Evolutionary conservation across 2,113 vertebrate species (phyloP), one percentile per base, ranked within the genome.

Genomic region (Tylochromis polylepis): DNA sequence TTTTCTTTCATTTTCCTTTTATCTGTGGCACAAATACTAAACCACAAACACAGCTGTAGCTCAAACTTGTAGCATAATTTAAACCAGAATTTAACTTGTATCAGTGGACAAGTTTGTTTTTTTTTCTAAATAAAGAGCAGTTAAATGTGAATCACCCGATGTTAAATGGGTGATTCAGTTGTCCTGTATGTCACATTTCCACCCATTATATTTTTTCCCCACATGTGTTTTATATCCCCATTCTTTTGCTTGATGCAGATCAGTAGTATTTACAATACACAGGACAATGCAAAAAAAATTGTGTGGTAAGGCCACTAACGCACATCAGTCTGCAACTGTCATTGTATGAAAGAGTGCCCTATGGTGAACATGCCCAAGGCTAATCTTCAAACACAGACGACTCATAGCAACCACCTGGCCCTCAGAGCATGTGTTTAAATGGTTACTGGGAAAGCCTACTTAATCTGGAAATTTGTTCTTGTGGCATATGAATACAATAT

Each of bases 241-340:
- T 67, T 1, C 20, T 82, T 84, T 67, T 53, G 57, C 29, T 31
- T 62, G 60, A 70, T 41, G 24, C 57, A 81, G 46, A 58, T 82
- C 92, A 93, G 90, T 93, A 89, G 91, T 93, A 91, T 92, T 88
- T 91, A 90, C 89, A 91, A 77, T 22, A 20, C 81, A 88, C 79
- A 79, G 51, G 58, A 91, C 86, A 87, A 93, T 80, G 85, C 79
- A 55, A 67, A 67, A n/a, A 81, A 81, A 53, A 79, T 60, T 91
- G 58, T 88, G 46, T 58, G 72, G 27, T 84, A 88, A 86, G 72
- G 82, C 83, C 82, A 82, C 43, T 56, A 81, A 85, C 75, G 34
- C 38, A 79, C 82, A 85, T 86, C 22, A 36, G 58, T 81, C 43
- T 85, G 60, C 65, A 85, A 56, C 80, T 86, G 67, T 84, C 87